Evolutionary conservation across 2,888 invertebrate genomes (phyloP), one percentile per base, ranked within the genome.

Genomic region (Endomychus coccineus): DNA sequence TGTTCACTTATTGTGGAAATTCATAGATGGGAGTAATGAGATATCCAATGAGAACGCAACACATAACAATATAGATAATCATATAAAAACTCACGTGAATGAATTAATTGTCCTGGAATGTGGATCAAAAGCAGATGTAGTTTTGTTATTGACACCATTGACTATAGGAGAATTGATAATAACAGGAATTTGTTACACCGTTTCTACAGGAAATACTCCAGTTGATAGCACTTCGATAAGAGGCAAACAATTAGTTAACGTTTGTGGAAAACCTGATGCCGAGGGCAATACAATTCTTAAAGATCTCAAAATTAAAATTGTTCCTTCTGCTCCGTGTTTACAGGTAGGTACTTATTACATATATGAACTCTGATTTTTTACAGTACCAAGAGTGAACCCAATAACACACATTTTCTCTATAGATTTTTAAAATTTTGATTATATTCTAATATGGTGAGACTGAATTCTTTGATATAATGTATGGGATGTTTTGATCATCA

Each of bases 241-340:
- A 32, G 81, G 81, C 4, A 80, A 79, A 60, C 69, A 78, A 49
- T 44, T 69, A 16, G 42, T 37, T 24, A 29, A 39, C 33, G 42
- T 27, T 39, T 36, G 25, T 16, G 40, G 41, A 23, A 49, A 39
- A 31, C 33, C 23, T 16, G 34, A 29, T n/a, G 19, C 13, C 24
- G 40, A 43, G 34, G 43, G 29, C 21, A 45, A 28, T 28, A 30
- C 21, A 9, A 69, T 39, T 74, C 75, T 10, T 84, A 76, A 78
- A 48, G 72, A 85, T 44, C 70, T 94, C 34, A 74, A 80, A 46
- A 78, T 91, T 36, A 75, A 75, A 44, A 75, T 94, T 32, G 77
- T 84, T 27, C 80, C 85, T 9, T 76, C 80, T 46, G 81, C 89
- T 43, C 90, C 94, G 0, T 81, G 83, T 54, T 69, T 94, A 54